These are phyloP conservation scores for Alcis repandata DNA, from an alignment of 2,888 invertebrate genomes.

Conservation along the genomic window DNA sequence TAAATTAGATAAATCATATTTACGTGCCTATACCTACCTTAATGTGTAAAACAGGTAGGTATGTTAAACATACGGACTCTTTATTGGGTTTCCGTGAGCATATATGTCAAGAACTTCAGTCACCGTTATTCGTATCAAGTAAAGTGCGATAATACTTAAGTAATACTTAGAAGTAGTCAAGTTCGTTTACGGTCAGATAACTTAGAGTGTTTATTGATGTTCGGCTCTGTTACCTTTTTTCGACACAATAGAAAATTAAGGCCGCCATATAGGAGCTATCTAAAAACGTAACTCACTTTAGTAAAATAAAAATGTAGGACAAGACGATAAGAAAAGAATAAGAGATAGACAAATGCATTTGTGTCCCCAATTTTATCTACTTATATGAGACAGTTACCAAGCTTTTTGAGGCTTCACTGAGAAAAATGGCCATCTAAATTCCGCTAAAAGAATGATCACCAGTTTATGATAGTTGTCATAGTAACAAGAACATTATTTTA, in stretches of 20 bases:
- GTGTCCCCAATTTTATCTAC: not conserved
- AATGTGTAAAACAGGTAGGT: no score
- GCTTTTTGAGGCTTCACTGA: no score
- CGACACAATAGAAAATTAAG: slow-evolving; percentile 46
- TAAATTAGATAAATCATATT: no score
- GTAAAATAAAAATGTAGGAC: slow-evolving; percentile 29
- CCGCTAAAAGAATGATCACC: no score
- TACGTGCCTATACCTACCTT: no score
- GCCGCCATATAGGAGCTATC: slow-evolving; percentile 33
- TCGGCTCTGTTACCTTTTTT: slow-evolving; percentile 36
- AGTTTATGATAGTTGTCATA: no score
- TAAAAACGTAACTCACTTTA: slow-evolving; percentile 37
- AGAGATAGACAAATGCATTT: slow-evolving; percentile 6
- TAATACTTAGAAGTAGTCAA: slow-evolving; percentile 37
- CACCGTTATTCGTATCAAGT: slow-evolving; percentile 5
- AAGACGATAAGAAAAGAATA: slow-evolving; percentile 16
- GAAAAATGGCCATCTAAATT: no score
- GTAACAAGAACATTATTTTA: no score
- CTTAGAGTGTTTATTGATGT: slow-evolving; percentile 42
- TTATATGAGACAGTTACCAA: not conserved
- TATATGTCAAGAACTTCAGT: not conserved
- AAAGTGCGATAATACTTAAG: slow-evolving; percentile 28
- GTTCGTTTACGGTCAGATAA: slow-evolving; percentile 42
- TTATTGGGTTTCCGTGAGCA: not conserved
- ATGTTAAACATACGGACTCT: no score